Evolutionary conservation across 2,888 invertebrate genomes (phyloP).

Genomic region (Chorisops tibialis): DNA sequence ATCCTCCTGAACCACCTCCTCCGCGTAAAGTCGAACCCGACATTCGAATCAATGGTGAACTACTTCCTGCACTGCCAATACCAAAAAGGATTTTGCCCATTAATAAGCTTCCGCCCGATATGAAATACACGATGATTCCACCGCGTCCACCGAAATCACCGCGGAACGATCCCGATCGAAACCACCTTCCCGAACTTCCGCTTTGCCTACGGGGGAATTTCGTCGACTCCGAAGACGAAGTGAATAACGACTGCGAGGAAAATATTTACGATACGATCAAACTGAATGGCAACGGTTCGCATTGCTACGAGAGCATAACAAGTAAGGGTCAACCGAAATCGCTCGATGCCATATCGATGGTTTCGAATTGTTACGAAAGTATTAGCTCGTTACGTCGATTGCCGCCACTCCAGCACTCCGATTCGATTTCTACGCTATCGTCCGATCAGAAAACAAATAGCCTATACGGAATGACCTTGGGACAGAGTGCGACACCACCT

Average conservation of each 20-base stretch:
- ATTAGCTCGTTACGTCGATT: conserved; percentile 41
- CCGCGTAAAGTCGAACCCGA: conserved; percentile 28
- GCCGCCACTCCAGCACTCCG: conserved; percentile 41
- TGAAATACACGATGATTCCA: conserved; percentile 4
- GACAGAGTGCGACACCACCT: conserved; percentile 30
- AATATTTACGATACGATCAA: conserved; percentile 65
- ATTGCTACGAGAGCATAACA: conserved; percentile 43
- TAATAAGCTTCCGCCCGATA: background rate
- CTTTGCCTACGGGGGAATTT: conserved; percentile 13
- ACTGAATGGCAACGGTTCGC: conserved; percentile 54
- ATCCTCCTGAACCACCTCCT: conserved; percentile 36
- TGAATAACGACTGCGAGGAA: conserved; percentile 50
- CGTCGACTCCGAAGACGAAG: conserved; percentile 6
- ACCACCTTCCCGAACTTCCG: conserved; percentile 18
- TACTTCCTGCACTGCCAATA: conserved; percentile 33
- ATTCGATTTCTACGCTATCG: conserved; percentile 48
- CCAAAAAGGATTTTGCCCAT: conserved; percentile 42
- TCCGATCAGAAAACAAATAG: conserved; percentile 52
- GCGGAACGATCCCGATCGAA: conserved; percentile 11
- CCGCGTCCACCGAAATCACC: conserved; percentile 31
- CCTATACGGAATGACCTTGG: conserved; percentile 47
- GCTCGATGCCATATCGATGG: conserved; percentile 42
- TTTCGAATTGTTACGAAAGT: conserved; percentile 51
- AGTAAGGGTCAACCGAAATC: conserved; percentile 32
- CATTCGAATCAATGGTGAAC: conserved; percentile 39